Evolutionary conservation across 2,888 invertebrate genomes (phyloP), one percentile per base, ranked within the genome.

Genomic region (Perithous albicinctus): DNA sequence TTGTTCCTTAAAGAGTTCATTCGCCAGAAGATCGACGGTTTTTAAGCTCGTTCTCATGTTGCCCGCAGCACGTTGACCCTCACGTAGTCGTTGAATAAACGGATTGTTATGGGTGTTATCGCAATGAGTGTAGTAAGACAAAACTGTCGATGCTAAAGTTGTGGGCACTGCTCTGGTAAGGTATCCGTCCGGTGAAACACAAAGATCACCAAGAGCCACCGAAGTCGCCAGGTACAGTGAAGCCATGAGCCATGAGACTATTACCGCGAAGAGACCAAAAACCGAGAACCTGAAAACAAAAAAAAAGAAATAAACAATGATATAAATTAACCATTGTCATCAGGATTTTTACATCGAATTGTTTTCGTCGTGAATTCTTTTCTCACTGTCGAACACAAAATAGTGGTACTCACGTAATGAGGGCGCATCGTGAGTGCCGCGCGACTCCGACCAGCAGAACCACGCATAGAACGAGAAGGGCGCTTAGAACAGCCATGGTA

Each of bases 371-470:
- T n/a, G n/a, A 12, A 43, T 12, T n/a, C 4, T 4, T n/a, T 43
- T 43, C 15, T n/a, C n/a, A n/a, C 7, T 5, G 23, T 29, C 12
- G 46, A 38, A 29, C 2, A 43, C 12, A 23, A 29, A 56, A 56
- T 46, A 63, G 7, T 67, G 66, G 54, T 83, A 93, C 94, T 93
- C 92, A 95, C 94, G 97, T 95, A 89, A 98, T 96, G 72, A 98
- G 95, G 70, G 98, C 97, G 89, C 98, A 97, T 67, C 98, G 95
- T 18, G 97, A 98, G 93, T 98, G 97, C 29, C 96, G 94, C 18
- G 97, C 97, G 84, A 98, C 97, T 84, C 98, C 98, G 87, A 98
- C 97, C 82, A 98, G 94, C 88, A 98, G 95, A 83, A 98, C 96
- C 81, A 98, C 96, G 93, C 98, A 98, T 66, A 98, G 95, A 23